phyloP scores from a whole-genome alignment of 2,113 vertebrate genomes.

The Tyrannus savana region DNA sequence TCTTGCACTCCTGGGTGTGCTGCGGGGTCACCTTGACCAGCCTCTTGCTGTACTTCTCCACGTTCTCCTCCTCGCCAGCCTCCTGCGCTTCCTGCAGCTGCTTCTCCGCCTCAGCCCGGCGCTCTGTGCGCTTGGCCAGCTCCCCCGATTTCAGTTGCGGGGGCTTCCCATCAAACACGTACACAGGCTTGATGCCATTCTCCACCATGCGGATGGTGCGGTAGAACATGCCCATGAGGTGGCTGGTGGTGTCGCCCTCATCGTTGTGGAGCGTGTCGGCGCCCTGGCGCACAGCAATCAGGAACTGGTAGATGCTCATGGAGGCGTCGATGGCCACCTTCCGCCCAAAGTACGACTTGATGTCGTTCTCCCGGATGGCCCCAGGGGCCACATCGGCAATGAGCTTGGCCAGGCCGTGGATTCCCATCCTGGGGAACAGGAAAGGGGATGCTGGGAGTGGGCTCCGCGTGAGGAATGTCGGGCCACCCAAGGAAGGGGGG shows the following conservation, averaged over 20 bases:
- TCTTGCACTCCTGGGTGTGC: slow-evolving; percentile 94
- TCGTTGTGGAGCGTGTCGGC: slow-evolving; percentile 91
- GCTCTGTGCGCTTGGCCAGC: slow-evolving; percentile 89
- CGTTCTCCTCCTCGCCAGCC: slow-evolving; percentile 84
- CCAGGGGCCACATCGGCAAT: slow-evolving; percentile 90
- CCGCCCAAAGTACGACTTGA: slow-evolving; percentile 94
- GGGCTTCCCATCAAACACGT: slow-evolving; percentile 95
- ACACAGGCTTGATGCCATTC: slow-evolving; percentile 93
- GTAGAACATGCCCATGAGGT: slow-evolving; percentile 98
- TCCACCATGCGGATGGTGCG: slow-evolving; percentile 97
- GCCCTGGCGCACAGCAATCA: slow-evolving; percentile 94
- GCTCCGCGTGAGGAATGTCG: accelerated
- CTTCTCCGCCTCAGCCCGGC: slow-evolving; percentile 91
- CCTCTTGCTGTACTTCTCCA: slow-evolving; percentile 93
- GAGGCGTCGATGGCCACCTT: slow-evolving; percentile 97
- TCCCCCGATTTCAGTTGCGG: slow-evolving; percentile 92
- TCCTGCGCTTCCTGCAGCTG: slow-evolving; percentile 90
- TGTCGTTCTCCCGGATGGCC: slow-evolving; percentile 93
- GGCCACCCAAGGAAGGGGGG: accelerated
- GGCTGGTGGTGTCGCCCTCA: slow-evolving; percentile 95
- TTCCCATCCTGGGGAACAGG: slow-evolving; percentile 82
- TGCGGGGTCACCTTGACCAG: slow-evolving; percentile 94
- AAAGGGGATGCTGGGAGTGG: accelerated
- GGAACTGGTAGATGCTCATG: slow-evolving; percentile 99
- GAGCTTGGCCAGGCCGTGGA: slow-evolving; percentile 94